Evolutionary conservation across 2,797 vertebrate species (phyloP).

Genomic region (Meriones psammophilus): DNA sequence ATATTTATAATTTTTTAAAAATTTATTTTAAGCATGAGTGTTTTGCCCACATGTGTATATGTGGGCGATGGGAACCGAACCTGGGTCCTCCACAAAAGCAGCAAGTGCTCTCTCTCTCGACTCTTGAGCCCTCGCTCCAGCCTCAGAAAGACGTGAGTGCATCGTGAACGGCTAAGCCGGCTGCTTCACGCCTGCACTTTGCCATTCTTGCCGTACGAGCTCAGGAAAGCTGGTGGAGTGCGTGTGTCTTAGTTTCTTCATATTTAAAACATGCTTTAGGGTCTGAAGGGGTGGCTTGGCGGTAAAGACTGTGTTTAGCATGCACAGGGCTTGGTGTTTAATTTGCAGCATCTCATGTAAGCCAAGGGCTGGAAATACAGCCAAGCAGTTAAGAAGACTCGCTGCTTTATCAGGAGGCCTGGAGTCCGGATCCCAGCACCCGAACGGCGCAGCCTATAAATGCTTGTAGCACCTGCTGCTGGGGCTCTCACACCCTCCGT

Average conservation of each 20-base stretch:
- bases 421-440: background rate
- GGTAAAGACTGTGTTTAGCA: background rate
- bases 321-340: background rate
- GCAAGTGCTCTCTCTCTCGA: background rate
- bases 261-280: background rate
- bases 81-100: background rate
- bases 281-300: background rate
- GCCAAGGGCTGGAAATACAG: background rate
- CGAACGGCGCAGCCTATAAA: background rate
- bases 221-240: background rate
- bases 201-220: background rate
- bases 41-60: background rate
- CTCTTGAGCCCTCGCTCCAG: background rate
- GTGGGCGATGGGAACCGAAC: background rate
- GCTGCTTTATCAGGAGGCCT: too few species aligned
- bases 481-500: background rate
- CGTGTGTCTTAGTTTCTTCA: constrained; percentile 23
- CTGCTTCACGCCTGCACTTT: background rate
- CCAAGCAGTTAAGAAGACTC: background rate
- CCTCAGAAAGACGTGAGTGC: background rate
- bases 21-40: background rate
- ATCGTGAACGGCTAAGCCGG: background rate
- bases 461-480: background rate
- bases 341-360: background rate
- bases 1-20: background rate